Base-by-base conservation (phyloP, 2,888 invertebrate species). In the Tricholauxania praeusta region DNA sequence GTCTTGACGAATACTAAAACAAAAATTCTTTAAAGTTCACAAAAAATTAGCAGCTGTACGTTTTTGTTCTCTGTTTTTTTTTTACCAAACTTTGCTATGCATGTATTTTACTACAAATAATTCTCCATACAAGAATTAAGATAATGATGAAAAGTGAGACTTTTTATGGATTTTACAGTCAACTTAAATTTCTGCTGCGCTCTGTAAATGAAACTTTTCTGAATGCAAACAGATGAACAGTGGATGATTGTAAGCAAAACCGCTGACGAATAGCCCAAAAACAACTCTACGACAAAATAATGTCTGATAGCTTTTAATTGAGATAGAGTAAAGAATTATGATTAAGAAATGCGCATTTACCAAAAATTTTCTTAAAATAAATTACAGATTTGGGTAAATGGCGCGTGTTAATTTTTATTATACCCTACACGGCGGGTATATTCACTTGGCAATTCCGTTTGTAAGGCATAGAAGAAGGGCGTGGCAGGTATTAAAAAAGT, bases 1-100 rank as follows among this genome's bases (percentile, higher is more conserved):
- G 69, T 51, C 60, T 62, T 39, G 22, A 32, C 39, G 48, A 49
- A 70, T 49, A 70, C 69, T 70, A 62, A 70, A 70, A 17, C n/a
- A 66, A 39, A 39, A 66, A 63, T 19, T 63, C 1, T 49, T 63
- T 19, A 63, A 7, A 48, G 19, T 63, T 19, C 15, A 28, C 60
- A 32, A 28, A 57, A 19, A 39, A 62, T 70, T 70, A 63, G 63
- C 70, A 63, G 39, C 52, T 47, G 28, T 8, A 53, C 62, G 22
- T 47, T 47, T 52, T 52, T n/a, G n/a, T 63, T 52, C 48, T 65
- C 48, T 22, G 12, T 12, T n/a, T 39, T 39, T 39, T 39, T 39
- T 39, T 8, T 39, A 39, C 7, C 39, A 39, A 39, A 39, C 39
- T 39, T 39, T 22, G 32, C 52, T 51, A n/a, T 22, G 32, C 7